These are phyloP conservation scores for Acrobasis repandana DNA, from an alignment of 2,888 invertebrate species.

Conservation along the genomic window DNA sequence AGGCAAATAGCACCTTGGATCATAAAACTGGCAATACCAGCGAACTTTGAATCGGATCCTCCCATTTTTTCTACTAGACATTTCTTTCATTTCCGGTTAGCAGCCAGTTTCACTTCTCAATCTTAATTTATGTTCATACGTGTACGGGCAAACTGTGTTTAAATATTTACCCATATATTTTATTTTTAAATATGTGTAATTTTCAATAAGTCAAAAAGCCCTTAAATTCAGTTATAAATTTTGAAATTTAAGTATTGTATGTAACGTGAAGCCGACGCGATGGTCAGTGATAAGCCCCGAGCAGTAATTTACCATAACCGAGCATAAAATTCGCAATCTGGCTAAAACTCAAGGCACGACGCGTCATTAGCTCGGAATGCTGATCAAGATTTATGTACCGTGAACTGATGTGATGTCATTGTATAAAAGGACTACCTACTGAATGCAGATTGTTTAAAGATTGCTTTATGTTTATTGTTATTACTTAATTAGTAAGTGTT, in stretches of 20 bases:
- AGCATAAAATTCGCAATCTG: conserved; percentile 31
- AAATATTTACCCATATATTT: too few relatives aligned
- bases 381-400: conserved; percentile 42
- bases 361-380: conserved; percentile 44
- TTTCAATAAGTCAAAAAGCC: background rate
- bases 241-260: background rate
- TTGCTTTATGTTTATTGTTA: background rate
- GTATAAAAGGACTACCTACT: conserved; percentile 12
- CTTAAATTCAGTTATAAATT: background rate
- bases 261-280: conserved; percentile 12
- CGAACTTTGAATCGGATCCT: too few relatives aligned
- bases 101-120: too few relatives aligned
- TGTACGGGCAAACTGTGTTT: too few relatives aligned
- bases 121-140: too few relatives aligned
- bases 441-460: background rate
- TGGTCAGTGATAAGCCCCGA: conserved; percentile 32
- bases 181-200: too few relatives aligned
- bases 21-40: too few relatives aligned
- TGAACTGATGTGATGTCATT: conserved; percentile 47
- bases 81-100: too few relatives aligned
- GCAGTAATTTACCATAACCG: conserved; percentile 28
- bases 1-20: too few relatives aligned
- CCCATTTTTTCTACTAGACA: too few relatives aligned
- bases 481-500: background rate
- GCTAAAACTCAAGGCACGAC: conserved; percentile 33